A percentile compares a stretch with the other conserved stretches of the same genome.
These are phyloP conservation scores for Gymnocypris eckloni DNA, from an alignment of 2,797 vertebrate species.

Conservation along the genomic window DNA sequence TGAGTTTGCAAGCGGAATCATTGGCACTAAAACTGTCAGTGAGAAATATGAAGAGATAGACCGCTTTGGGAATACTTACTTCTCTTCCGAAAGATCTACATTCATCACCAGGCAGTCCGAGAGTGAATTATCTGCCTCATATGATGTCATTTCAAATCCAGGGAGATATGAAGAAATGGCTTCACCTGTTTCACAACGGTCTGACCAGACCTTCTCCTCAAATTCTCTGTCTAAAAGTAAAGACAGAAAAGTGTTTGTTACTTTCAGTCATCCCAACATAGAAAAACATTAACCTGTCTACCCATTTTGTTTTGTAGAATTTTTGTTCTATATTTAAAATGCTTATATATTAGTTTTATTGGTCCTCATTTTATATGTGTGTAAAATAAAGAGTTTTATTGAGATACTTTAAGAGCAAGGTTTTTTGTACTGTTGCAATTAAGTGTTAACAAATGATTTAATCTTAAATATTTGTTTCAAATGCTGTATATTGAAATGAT, in stretches of 20 bases:
- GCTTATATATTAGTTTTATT: background rate
- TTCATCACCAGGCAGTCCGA: constrained; percentile 81
- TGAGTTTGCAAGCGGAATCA: constrained; percentile 75
- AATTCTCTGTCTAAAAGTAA: constrained; percentile 70
- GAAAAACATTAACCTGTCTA: constrained; percentile 64
- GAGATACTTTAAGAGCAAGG: constrained; percentile 2
- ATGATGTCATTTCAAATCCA: constrained; percentile 74
- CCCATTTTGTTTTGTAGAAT: constrained; percentile 1
- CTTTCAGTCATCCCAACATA: constrained; percentile 73
- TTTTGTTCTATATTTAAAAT: constrained; percentile 13
- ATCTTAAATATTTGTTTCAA: constrained; percentile 27
- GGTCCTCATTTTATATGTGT: constrained; percentile 10
- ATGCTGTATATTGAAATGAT: constrained; percentile 16
- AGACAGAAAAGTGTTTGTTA: constrained; percentile 77
- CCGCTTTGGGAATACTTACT: constrained; percentile 80
- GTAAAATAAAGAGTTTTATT: constrained; percentile 3
- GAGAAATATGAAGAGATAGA: constrained; percentile 85
- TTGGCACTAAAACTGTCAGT: constrained; percentile 77
- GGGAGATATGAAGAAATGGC: constrained; percentile 75
- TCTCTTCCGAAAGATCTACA: constrained; percentile 80
- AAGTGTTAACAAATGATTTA: background rate
- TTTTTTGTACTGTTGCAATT: constrained; percentile 31
- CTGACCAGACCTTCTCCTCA: constrained; percentile 70
- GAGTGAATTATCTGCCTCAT: constrained; percentile 80
- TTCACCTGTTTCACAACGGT: constrained; percentile 75